phyloP scores from a whole-genome alignment of 2,797 vertebrate species.

The Muraenolepis orangiensis region DNA sequence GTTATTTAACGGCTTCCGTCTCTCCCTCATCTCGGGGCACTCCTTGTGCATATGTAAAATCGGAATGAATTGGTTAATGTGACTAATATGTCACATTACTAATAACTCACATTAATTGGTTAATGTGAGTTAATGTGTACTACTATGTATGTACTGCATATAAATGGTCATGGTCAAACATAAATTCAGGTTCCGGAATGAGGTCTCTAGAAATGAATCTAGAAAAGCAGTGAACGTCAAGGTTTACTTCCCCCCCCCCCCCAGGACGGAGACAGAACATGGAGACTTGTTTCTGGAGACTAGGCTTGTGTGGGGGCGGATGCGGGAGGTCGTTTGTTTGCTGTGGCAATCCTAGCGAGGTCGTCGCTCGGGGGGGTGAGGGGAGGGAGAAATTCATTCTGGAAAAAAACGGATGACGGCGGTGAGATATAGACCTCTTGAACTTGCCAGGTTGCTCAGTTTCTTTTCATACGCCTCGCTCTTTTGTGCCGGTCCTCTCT shows the following conservation, averaged over 20 bases:
- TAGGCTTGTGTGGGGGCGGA: background rate
- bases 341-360: background rate
- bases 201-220: background rate
- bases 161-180: background rate
- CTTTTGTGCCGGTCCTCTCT: background rate
- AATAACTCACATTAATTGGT: no score
- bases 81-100: background rate
- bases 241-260: background rate
- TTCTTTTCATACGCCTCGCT: background rate
- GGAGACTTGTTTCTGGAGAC: background rate
- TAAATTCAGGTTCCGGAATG: background rate
- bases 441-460: background rate
- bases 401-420: background rate
- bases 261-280: background rate
- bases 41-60: background rate
- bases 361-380: background rate
- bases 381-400: background rate
- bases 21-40: background rate
- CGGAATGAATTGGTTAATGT: background rate
- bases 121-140: no score
- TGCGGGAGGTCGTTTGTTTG: background rate
- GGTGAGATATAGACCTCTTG: background rate
- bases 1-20: background rate
- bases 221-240: background rate
- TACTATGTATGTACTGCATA: no score